Evolutionary conservation across 1,140 invertebrate species (phyloP), one percentile per base, ranked within the genome.

Genomic region (Drosophila miranda): DNA sequence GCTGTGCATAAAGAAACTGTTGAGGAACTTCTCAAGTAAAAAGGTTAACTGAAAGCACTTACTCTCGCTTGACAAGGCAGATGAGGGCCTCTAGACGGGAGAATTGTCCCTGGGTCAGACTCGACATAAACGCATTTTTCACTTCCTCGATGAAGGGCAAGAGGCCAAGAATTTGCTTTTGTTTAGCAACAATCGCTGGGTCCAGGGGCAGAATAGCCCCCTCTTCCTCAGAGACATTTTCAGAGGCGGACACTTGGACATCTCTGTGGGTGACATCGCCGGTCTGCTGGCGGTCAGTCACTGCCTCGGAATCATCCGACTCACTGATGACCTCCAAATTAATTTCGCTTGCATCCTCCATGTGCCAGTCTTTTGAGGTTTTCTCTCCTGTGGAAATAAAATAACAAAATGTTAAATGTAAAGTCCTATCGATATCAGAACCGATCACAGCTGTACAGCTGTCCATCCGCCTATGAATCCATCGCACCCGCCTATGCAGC

Each of bases 131-230:
- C 0, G 19, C 52, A 5, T 28, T 16, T 0, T 57, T 53, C 23
- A 83, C 67, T 19, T 51, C 56, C 3, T 14, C 42, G 11, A 83
- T 75, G 9, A 83, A 86, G 21, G 66, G 61, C 16, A 75, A 13
- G 4, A 3, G 11, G 34, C 34, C 3, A 38, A 38, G 71, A 0
- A 83, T 13, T 13, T 57, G 11, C 13, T 51, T 2, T n/a, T 59
- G n/a, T n/a, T 55, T 44, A 16, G 38, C 8, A n/a, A 21, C 34
- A 13, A 38, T 38, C 11, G 1, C 34, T 38, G 11, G 34, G 11
- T 38, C 11, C 34, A 38, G 3, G 3, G 11, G 11, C 1, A 5
- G 11, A 5, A 1, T 5, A 38, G 5, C 34, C 34, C 3, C 11
- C 3, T 38, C 11, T 3, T 13, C 34, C 4, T 13, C 34, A 13